Percentiles rank a stretch among this genome's conserved stretches.
These are phyloP conservation scores for Pomatostomus ruficeps DNA, from an alignment of 2,113 vertebrate genomes.

Conservation along the genomic window DNA sequence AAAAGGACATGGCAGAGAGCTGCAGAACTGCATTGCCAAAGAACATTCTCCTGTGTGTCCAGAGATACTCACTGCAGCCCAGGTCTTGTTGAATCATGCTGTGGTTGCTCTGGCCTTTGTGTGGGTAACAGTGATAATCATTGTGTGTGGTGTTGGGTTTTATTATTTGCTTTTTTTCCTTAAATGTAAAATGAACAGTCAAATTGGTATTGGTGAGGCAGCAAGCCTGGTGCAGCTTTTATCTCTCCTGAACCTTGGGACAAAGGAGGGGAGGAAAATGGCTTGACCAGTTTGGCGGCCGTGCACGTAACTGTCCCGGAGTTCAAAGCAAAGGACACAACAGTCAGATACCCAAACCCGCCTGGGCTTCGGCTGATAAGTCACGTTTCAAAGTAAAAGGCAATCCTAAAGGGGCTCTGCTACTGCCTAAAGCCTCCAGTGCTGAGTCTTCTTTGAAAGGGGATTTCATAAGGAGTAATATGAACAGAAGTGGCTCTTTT, in stretches of 20 bases:
- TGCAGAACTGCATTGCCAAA: background rate
- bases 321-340: constrained; percentile 24
- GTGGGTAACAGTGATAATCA: background rate
- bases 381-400: background rate
- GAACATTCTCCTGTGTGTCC: background rate
- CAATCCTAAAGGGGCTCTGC: background rate
- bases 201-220: background rate
- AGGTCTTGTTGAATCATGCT: background rate
- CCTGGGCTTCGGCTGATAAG: constrained; percentile 41
- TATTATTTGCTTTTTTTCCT: background rate
- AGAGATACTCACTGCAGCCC: background rate
- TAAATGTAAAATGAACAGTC: background rate
- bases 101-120: background rate
- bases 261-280: background rate
- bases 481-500: constrained; percentile 24
- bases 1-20: background rate
- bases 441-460: constrained; percentile 5
- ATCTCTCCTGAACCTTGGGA: background rate
- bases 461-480: constrained; percentile 16
- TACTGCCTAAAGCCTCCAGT: background rate
- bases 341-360: background rate
- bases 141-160: background rate
- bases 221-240: background rate
- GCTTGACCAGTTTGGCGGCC: background rate
- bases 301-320: background rate